Base-by-base conservation (phyloP, 2,888 invertebrate genomes). In the Lasioglossum figueresi region DNA sequence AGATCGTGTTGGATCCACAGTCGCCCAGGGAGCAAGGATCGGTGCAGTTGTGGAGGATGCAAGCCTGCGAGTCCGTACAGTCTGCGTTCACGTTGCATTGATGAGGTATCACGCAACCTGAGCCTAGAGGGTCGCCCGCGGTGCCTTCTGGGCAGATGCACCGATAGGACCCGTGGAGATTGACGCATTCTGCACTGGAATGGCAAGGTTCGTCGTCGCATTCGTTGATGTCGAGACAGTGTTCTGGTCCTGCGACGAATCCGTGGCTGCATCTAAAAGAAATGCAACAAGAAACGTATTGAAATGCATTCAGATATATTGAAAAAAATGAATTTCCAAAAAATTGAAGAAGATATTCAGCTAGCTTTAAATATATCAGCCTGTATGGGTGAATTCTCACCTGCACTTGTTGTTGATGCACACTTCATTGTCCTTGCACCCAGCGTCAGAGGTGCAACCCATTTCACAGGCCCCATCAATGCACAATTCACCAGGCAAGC, bases 401-500 rank as follows among this genome's bases (percentile, higher is more conserved):
- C 94, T 96, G 94, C 98, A 98, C 93, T 97, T 97, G 56, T 96
- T 96, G 80, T 96, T 96, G 63, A 97, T 95, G 93, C 98, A 98
- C n/a, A 97, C 95, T 95, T 98, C 98, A 86, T 97, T 97, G 66
- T 96, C 95, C 72, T 97, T 96, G 93, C 98, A 98, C 92, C 98
- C 98, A 2, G 97, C 96, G 93, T 98, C 98, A 0, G 96, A 96
- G 84, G 97, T 97, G 93, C 99, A 99, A 10, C 99, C 99, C 4
- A 97, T 96, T 92, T 97, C 96, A 92, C 99, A 99, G 68, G 97
- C 96, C 78, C 98, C 98, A 85, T 97, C 96, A 88, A 97, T 96
- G 91, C 99, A 98, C 83, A 98, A 97, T 95, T 99, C 98, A 75
- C 98, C 98, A 3, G 98, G 97, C 91, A 98, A 96, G 92, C 99